Evolutionary conservation across 2,113 vertebrate species (phyloP).

Genomic region (Pristiophorus japonicus): DNA sequence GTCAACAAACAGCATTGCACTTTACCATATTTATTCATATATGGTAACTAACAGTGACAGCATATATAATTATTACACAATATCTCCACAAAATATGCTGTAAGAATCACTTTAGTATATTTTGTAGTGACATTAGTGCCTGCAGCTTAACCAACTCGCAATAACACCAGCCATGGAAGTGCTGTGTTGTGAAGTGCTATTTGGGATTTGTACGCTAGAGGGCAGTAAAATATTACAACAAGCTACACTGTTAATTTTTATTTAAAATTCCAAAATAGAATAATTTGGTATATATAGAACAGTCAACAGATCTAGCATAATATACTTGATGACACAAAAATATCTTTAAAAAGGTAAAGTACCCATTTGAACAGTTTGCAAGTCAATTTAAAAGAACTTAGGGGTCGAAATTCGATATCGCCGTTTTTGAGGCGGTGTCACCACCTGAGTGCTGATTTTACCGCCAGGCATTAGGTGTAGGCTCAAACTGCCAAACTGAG

Average conservation of each 20-base stretch:
- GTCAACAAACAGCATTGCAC: neutral
- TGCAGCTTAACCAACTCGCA: neutral
- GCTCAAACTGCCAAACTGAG: no score
- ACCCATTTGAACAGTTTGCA: neutral
- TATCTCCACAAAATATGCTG: neutral
- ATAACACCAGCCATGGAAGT: neutral
- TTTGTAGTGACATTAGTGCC: neutral
- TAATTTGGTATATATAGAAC: no score
- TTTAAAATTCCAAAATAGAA: neutral
- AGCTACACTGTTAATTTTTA: neutral
- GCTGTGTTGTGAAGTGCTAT: neutral
- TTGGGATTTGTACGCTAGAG: neutral
- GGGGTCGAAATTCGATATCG: no score
- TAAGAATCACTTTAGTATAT: neutral
- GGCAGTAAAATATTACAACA: conserved; percentile 21
- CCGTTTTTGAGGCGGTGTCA: no score
- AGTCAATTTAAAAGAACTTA: neutral
- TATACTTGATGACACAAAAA: neutral
- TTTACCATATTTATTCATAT: neutral
- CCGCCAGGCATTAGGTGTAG: no score
- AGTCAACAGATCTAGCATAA: neutral
- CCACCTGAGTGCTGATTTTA: no score
- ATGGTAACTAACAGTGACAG: neutral
- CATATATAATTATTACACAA: neutral
- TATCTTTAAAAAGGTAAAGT: neutral